These are phyloP conservation scores for Catharus bicknelli DNA, from an alignment of 2,113 vertebrate species.

Conservation along the genomic window DNA sequence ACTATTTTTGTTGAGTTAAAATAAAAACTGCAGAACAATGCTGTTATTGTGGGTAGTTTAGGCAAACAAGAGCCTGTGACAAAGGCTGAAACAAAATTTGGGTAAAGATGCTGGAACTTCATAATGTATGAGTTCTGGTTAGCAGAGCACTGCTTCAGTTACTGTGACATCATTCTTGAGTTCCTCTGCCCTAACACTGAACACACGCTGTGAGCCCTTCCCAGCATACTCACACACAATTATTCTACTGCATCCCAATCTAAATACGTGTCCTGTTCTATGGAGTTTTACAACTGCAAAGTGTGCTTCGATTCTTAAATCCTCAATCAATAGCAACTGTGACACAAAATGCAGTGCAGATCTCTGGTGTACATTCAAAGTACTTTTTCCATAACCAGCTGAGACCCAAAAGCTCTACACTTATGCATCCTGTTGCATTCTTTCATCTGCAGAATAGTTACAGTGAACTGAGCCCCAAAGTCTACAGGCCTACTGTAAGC, in stretches of 20 bases:
- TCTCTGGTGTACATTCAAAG: background rate
- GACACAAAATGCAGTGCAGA: background rate
- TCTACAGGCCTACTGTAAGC: background rate
- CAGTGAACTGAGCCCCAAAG: background rate
- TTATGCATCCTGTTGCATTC: background rate
- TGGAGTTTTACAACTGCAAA: background rate
- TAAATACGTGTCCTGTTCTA: background rate
- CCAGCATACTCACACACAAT: background rate
- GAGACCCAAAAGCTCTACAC: background rate
- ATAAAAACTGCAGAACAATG: background rate
- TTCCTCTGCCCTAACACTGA: background rate
- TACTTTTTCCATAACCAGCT: background rate
- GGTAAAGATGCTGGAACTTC: background rate
- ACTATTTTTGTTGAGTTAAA: background rate
- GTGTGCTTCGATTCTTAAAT: background rate
- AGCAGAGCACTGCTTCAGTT: background rate
- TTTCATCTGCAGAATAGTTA: background rate
- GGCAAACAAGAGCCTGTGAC: background rate
- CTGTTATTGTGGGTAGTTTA: background rate
- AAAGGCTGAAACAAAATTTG: background rate
- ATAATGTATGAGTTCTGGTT: background rate
- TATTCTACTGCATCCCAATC: background rate
- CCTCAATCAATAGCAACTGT: background rate
- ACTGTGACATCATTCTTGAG: background rate
- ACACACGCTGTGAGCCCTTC: fast-evolving